Conservation (phyloP, 1,140 invertebrate species). For the Drosophila repletoides region DNA sequence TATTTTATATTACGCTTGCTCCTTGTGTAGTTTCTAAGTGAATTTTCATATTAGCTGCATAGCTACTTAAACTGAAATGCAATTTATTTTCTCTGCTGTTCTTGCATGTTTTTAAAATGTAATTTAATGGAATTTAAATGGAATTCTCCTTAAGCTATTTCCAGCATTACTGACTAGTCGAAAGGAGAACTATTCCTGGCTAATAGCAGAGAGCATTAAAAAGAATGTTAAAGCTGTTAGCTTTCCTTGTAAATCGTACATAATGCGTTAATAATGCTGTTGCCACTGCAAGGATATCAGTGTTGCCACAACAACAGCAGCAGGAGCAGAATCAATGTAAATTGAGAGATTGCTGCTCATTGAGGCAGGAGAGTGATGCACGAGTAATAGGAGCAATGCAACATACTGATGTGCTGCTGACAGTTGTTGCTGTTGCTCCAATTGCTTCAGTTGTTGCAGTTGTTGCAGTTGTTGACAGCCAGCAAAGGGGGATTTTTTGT, state of each 20-base stretch:
- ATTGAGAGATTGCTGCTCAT: constrained; percentile 50
- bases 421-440: constrained; percentile 7
- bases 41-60: constrained; percentile 12
- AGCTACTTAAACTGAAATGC: not conserved
- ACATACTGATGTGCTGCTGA: constrained; percentile 18
- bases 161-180: too few relatives aligned
- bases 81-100: not conserved
- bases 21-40: not conserved
- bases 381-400: constrained; percentile 3
- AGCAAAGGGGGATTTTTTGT: constrained; percentile 1
- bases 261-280: constrained; percentile 18
- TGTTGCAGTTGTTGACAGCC: constrained; percentile 2
- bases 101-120: not conserved
- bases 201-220: too few relatives aligned
- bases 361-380: too few relatives aligned
- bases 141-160: too few relatives aligned
- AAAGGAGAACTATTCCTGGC: too few relatives aligned
- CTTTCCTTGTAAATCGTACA: constrained; percentile 19
- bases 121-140: too few relatives aligned
- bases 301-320: not conserved
- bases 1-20: not conserved
- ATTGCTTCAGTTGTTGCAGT: not conserved
- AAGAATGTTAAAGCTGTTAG: too few relatives aligned
- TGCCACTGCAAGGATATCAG: not conserved
- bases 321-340: constrained; percentile 19